A percentile compares a stretch with the other conserved stretches of the same genome.
phyloP scores from a whole-genome alignment of 2,888 invertebrate genomes.

The Penaeus monodon region DNA sequence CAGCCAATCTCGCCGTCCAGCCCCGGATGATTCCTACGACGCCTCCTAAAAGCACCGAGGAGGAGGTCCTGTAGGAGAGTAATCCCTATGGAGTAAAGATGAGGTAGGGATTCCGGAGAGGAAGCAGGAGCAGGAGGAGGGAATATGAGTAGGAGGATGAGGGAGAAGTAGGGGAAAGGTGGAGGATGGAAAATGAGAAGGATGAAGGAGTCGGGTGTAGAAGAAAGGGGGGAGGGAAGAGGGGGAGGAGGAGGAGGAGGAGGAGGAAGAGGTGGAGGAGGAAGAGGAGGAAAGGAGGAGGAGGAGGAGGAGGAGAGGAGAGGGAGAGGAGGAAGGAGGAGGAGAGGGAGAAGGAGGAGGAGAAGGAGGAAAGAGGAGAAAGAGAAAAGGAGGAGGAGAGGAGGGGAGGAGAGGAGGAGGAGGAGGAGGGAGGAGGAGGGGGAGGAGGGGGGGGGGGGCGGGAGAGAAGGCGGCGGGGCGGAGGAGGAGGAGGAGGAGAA shows the following conservation, averaged over 20 bases:
- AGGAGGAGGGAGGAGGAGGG: not conserved
- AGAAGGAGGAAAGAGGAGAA: not conserved
- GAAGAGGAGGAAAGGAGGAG: not conserved
- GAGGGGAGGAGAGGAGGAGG: not conserved
- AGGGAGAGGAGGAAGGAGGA: not conserved
- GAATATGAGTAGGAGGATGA: not conserved
- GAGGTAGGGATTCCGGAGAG: not conserved
- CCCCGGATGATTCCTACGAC: too few relatives aligned
- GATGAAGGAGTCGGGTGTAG: too few relatives aligned
- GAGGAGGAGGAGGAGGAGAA: not conserved
- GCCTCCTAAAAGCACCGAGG: too few relatives aligned
- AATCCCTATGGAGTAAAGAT: not conserved
- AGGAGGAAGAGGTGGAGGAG: not conserved
- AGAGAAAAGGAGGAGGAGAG: not conserved
- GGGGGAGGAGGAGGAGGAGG: not conserved
- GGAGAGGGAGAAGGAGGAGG: not conserved
- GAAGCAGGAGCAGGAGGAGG: not conserved
- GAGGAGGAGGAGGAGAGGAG: not conserved
- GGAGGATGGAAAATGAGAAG: too few relatives aligned
- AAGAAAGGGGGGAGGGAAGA: not conserved
- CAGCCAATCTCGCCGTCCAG: too few relatives aligned
- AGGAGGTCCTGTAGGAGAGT: not conserved
- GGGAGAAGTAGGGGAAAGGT: too few relatives aligned
- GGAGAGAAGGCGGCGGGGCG: not conserved
- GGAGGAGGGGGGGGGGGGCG: not conserved